Conservation (phyloP, 2,888 invertebrate species). For the Dicycla oo region DNA sequence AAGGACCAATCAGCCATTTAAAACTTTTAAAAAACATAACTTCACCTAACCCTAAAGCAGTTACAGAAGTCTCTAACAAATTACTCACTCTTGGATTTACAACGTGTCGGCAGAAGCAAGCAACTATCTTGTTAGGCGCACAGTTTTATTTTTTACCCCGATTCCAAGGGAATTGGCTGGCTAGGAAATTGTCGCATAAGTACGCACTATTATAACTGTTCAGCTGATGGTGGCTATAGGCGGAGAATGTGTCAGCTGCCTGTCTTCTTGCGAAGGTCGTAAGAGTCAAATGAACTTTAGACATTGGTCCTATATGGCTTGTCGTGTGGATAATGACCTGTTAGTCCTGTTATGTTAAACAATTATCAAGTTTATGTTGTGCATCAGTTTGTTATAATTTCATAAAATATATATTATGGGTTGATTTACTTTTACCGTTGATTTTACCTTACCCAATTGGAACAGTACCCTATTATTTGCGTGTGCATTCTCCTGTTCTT, state of each 20-base stretch:
- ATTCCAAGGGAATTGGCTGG: conserved; percentile 60
- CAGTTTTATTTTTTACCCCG: conserved; percentile 73
- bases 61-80: conserved; percentile 49
- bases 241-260: conserved; percentile 59
- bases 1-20: conserved; percentile 26
- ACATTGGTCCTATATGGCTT: conserved; percentile 8
- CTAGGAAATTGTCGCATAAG: conserved; percentile 59
- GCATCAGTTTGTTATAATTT: background rate
- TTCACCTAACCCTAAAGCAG: conserved; percentile 49
- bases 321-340: conserved; percentile 3
- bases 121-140: conserved; percentile 73
- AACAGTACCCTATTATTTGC: no score
- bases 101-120: conserved; percentile 70
- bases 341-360: conserved; percentile 3
- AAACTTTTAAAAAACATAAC: conserved; percentile 49
- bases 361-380: background rate
- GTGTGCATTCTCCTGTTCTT: no score
- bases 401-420: no score
- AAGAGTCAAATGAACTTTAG: conserved; percentile 51
- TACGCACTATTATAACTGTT: conserved; percentile 58
- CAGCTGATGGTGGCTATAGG: conserved; percentile 35
- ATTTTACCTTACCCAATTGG: no score
- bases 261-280: conserved; percentile 35
- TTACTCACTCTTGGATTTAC: conserved; percentile 71
- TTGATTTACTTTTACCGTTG: no score